phyloP scores from a whole-genome alignment of 2,888 invertebrate genomes.

The Apoda limacodes region DNA sequence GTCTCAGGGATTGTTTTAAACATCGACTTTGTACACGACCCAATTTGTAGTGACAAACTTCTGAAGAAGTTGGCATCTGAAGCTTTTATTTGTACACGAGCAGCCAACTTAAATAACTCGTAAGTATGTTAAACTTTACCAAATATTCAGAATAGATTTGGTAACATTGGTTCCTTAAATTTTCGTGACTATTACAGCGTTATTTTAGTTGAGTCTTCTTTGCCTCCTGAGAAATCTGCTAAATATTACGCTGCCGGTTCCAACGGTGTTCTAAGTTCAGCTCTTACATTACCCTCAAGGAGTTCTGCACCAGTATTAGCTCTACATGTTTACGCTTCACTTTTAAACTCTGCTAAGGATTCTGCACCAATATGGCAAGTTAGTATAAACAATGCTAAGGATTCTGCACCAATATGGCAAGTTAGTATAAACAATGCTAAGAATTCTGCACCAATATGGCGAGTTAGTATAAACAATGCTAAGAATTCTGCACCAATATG shows the following conservation, averaged over 20 bases:
- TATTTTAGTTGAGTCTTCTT: conserved; percentile 40
- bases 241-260: conserved; percentile 46
- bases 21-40: conserved; percentile 35
- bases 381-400: conserved; percentile 19
- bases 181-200: too few species aligned
- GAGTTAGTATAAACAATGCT: conserved; percentile 40
- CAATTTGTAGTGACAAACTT: conserved; percentile 34
- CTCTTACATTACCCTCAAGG: conserved; percentile 28
- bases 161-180: conserved; percentile 3
- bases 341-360: conserved; percentile 39
- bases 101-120: conserved; percentile 39
- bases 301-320: conserved; percentile 34
- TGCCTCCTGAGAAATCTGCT: conserved; percentile 30
- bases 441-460: too few species aligned
- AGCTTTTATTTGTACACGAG: conserved; percentile 40
- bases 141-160: not conserved
- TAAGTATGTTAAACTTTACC: conserved; percentile 25
- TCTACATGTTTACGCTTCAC: conserved; percentile 33
- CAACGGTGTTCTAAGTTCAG: conserved; percentile 40
- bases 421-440: conserved; percentile 27
- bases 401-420: conserved; percentile 37
- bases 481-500: conserved; percentile 37
- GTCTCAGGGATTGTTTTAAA: conserved; percentile 40
- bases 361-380: conserved; percentile 43
- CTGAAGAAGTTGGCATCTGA: conserved; percentile 38